Percentiles rank a stretch among this genome's conserved stretches.
Evolutionary conservation across 2,113 vertebrate species (phyloP).

Genomic region (Tetrao urogallus): DNA sequence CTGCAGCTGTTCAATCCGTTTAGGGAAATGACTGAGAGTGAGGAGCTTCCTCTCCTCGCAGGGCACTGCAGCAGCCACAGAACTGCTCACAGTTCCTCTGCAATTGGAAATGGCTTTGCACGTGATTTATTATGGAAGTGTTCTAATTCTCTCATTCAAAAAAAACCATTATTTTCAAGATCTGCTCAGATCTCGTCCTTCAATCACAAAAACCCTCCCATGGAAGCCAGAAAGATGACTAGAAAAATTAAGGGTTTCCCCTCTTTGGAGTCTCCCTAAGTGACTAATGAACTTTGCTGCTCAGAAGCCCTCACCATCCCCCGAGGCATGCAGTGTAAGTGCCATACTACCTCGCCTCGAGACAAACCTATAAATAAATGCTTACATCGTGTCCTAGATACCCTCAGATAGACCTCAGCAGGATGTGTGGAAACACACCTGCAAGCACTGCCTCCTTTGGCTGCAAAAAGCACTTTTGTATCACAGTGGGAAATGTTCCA

Average conservation of each 20-base stretch:
- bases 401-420: not conserved
- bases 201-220: not conserved
- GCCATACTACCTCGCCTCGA: not conserved
- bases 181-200: accelerated
- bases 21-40: not conserved
- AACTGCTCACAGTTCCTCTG: not conserved
- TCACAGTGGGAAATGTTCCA: not conserved
- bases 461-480: not conserved
- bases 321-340: accelerated
- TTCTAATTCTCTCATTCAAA: not conserved
- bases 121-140: not conserved
- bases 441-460: not conserved
- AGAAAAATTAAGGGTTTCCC: not conserved
- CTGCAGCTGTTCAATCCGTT: not conserved
- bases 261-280: not conserved
- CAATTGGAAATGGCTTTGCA: not conserved
- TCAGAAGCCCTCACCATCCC: not conserved
- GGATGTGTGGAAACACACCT: not conserved
- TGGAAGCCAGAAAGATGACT: not conserved
- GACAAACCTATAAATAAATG: not conserved
- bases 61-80: not conserved
- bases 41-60: not conserved
- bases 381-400: not conserved
- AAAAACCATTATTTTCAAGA: not conserved
- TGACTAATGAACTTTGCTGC: accelerated